Conservation (phyloP, 2,888 invertebrate species). For the Polymixis lichenea region DNA sequence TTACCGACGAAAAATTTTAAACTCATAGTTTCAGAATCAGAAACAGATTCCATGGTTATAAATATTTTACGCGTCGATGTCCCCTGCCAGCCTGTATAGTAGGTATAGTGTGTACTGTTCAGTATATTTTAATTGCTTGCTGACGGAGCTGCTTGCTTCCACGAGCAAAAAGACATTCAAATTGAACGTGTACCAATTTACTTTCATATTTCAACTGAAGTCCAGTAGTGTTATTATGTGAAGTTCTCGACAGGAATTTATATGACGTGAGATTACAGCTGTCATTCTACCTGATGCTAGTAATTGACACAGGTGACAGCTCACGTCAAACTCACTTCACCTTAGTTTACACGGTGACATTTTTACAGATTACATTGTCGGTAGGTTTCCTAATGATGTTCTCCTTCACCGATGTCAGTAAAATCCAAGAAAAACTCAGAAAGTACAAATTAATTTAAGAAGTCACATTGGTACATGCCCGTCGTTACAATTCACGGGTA, state of each 20-base stretch:
- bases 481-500: background rate
- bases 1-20: too few relatives aligned
- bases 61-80: too few relatives aligned
- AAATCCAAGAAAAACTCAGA: background rate
- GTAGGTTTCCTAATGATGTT: background rate
- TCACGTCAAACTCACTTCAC: too few relatives aligned
- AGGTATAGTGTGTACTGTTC: background rate
- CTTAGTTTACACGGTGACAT: too few relatives aligned
- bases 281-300: too few relatives aligned
- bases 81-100: too few relatives aligned
- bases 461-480: background rate
- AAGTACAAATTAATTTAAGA: background rate
- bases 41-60: too few relatives aligned
- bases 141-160: background rate
- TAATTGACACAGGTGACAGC: too few relatives aligned
- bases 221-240: background rate
- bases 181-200: background rate
- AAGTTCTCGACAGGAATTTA: too few relatives aligned
- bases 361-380: too few relatives aligned
- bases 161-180: background rate
- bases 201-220: background rate
- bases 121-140: slow-evolving; percentile 10
- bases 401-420: background rate
- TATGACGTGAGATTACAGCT: too few relatives aligned
- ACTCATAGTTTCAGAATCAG: too few relatives aligned